phyloP scores from a whole-genome alignment of 2,113 vertebrate genomes.

The Eptesicus fuscus region DNA sequence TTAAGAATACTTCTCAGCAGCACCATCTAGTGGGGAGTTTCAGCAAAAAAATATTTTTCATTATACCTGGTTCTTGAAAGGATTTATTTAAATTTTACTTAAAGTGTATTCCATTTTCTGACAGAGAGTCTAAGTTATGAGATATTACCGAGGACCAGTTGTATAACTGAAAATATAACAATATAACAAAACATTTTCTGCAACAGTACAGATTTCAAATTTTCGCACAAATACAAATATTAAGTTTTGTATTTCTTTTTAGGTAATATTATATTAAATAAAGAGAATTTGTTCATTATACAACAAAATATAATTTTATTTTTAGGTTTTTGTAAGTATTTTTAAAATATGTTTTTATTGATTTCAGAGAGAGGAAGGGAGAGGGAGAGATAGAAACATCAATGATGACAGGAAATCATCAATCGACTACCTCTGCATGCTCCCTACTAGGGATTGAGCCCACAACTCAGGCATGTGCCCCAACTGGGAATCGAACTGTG shows the following conservation, averaged over 20 bases:
- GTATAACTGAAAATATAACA: neutral
- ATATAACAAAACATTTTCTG: neutral
- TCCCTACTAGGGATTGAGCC: neutral
- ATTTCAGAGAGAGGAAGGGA: neutral
- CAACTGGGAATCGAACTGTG: neutral
- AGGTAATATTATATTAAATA: neutral
- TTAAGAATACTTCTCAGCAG: constrained; percentile 27
- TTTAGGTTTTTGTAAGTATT: too few species aligned
- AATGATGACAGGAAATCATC: neutral
- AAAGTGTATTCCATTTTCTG: neutral
- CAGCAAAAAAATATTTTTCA: neutral
- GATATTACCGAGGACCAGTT: neutral
- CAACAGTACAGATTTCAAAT: neutral
- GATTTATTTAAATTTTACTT: neutral
- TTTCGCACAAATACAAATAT: neutral
- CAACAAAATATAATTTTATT: neutral
- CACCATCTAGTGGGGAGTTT: constrained; percentile 43
- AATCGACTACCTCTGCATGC: neutral
- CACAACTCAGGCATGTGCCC: neutral
- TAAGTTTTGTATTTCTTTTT: neutral
- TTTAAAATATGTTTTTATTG: too few species aligned
- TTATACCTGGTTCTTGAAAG: neutral
- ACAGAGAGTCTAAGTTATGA: neutral
- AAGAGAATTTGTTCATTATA: neutral
- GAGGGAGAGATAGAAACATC: neutral